Evolutionary conservation across 2,888 invertebrate species (phyloP).

Genomic region (Adelphocoris suturalis): DNA sequence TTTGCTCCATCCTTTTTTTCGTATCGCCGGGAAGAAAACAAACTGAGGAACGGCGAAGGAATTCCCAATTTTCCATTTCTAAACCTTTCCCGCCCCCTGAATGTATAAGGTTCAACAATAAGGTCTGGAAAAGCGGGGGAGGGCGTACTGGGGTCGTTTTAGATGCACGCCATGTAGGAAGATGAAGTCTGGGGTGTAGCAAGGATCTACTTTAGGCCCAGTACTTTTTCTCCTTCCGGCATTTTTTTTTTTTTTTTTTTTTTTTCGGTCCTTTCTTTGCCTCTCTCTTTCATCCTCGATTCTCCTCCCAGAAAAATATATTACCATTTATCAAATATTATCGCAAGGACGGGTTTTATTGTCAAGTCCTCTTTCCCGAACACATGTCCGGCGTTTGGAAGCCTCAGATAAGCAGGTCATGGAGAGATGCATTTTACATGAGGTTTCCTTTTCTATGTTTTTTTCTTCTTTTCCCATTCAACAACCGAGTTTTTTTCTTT

Average conservation of each 20-base stretch:
- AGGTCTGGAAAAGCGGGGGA: neutral
- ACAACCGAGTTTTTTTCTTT: neutral
- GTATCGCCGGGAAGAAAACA: constrained; percentile 29
- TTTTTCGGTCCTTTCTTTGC: neutral
- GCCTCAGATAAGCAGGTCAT: constrained; percentile 31
- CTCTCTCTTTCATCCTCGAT: neutral
- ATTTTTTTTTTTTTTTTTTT: no score
- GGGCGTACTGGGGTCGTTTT: neutral
- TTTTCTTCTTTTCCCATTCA: neutral
- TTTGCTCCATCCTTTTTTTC: neutral
- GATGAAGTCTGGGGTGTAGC: constrained; percentile 41
- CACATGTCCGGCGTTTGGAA: constrained; percentile 51
- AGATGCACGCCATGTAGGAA: constrained; percentile 52
- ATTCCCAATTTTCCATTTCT: constrained; percentile 39
- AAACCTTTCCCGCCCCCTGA: neutral
- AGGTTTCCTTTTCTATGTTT: constrained; percentile 15
- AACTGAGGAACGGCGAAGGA: constrained; percentile 6
- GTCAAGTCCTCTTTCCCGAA: constrained; percentile 18
- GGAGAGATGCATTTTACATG: constrained; percentile 51
- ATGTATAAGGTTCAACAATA: neutral
- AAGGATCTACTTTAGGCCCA: constrained; percentile 21
- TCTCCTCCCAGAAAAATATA: constrained; percentile 44
- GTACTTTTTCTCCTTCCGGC: neutral
- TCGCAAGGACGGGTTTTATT: constrained; percentile 37
- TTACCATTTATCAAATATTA: constrained; percentile 58